These are phyloP conservation scores for Mus minutoides DNA, from an alignment of 2,797 vertebrate genomes.

Conservation along the genomic window DNA sequence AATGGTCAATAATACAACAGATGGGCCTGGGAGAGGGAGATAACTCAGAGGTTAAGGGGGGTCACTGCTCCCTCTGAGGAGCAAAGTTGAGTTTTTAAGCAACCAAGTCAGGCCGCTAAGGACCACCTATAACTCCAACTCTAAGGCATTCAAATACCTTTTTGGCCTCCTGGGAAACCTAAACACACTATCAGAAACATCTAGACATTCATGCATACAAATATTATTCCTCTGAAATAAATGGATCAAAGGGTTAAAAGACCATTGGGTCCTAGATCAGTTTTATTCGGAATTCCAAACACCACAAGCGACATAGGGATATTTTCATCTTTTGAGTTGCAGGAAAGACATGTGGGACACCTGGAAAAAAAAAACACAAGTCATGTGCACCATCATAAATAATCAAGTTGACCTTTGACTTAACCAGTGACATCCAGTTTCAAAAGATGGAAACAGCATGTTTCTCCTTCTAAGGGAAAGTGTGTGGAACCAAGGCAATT, in stretches of 20 bases:
- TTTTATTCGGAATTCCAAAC: constrained; percentile 41
- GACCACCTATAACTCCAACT: background rate
- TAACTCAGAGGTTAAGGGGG: background rate
- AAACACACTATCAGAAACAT: background rate
- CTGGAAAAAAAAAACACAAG: constrained; percentile 17
- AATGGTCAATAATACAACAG: background rate
- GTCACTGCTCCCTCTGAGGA: background rate
- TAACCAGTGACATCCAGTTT: constrained; percentile 56
- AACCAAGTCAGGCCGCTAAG: background rate
- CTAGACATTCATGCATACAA: background rate
- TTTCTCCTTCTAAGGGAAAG: constrained; percentile 50
- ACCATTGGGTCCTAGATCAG: background rate
- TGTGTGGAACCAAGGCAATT: constrained; percentile 1
- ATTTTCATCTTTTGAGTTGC: background rate
- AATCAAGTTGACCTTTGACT: constrained; percentile 27
- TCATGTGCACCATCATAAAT: constrained; percentile 52
- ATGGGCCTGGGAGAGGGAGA: background rate
- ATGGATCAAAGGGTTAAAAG: background rate
- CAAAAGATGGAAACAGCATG: constrained; percentile 56
- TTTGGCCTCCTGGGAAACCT: background rate
- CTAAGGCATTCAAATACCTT: background rate
- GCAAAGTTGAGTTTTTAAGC: background rate
- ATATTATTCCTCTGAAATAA: background rate
- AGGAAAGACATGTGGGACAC: background rate
- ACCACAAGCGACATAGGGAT: background rate